A percentile compares a stretch with the other conserved stretches of the same genome.
Conservation (phyloP, 2,797 vertebrate genomes). For the Cottoperca gobio region DNA sequence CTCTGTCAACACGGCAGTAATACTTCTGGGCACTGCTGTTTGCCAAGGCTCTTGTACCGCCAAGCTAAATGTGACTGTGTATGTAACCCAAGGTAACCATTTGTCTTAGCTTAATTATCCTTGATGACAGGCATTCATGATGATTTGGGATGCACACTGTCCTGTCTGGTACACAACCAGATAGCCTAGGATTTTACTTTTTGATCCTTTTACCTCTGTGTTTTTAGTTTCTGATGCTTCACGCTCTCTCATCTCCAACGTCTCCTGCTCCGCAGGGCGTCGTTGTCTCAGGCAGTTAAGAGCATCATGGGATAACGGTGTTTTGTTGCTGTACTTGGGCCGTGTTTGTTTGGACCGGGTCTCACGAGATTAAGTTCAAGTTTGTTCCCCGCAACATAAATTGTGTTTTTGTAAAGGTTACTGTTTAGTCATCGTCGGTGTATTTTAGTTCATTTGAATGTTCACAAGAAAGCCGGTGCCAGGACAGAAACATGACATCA, state of each 20-base stretch:
- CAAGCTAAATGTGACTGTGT: slow-evolving; percentile 43
- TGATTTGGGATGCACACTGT: slow-evolving; percentile 48
- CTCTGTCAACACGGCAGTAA: slow-evolving; percentile 53
- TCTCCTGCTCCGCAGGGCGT: neutral
- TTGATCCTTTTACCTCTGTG: neutral
- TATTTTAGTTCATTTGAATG: no score
- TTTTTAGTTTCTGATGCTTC: slow-evolving; percentile 15
- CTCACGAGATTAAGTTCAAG: slow-evolving; percentile 23
- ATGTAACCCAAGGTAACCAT: slow-evolving; percentile 65
- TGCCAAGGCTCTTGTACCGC: slow-evolving; percentile 21
- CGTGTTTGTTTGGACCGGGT: slow-evolving; percentile 16
- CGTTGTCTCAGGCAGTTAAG: slow-evolving; percentile 2
- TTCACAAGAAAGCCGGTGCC: neutral
- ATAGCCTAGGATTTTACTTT: slow-evolving; percentile 4
- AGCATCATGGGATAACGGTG: slow-evolving; percentile 1
- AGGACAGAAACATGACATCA: neutral
- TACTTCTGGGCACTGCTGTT: slow-evolving; percentile 49
- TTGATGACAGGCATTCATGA: slow-evolving; percentile 56
- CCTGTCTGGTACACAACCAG: slow-evolving; percentile 23
- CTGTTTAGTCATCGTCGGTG: neutral
- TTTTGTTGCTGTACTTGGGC: slow-evolving; percentile 13
- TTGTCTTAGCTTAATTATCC: slow-evolving; percentile 55
- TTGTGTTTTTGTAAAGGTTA: neutral
- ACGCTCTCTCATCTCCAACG: neutral
- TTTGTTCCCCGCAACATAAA: neutral